Base-by-base conservation (phyloP, 2,888 invertebrate species). In the Dioctria rufipes region DNA sequence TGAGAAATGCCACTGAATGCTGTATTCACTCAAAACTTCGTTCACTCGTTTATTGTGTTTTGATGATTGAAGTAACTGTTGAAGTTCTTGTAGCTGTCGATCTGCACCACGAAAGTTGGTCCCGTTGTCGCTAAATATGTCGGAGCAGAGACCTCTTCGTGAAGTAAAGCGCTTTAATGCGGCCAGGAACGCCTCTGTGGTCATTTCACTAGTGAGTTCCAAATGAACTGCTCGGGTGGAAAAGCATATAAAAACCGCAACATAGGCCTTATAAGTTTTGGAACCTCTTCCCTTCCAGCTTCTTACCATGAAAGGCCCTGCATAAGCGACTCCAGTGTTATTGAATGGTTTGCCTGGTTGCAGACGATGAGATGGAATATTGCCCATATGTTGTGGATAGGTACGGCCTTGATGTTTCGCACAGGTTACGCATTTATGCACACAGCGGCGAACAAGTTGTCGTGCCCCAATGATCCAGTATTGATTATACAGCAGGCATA, bases 111-210 rank as follows among this genome's bases (percentile, higher is more conserved):
- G 9, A 43, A 81, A 79, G 5, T 71, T 65, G 8, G 79, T 79
- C 0, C 79, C 81, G 43, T 69, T 69, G 49, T 69, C 69, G 46
- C 69, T 63, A 25, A 40, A 81, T 2, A 81, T 37, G 5, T 58
- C 58, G 2, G 6, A 3, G 25, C 46, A 46, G 1, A 9, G 3
- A 3, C 67, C 81, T 9, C 63, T n/a, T 37, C 81, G 42, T n/a
- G 61, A 13, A 2, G 58, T 37, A 39, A 81, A 81, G n/a, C 86
- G 75, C 5, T 81, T 60, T n/a, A 85, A 80, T 0, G 83, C 79
- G 1, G 84, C 84, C 3, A 85, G 11, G 66, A 85, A 85, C 0
- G 82, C 80, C 9, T 84, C 82, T 2, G 84, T n/a, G n/a, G n/a
- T 83, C 2, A 83, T 69, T 39, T 77, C 13, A 63, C 46, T 63